Evolutionary conservation across 2,888 invertebrate species (phyloP).

Genomic region (Mamestra brassicae): DNA sequence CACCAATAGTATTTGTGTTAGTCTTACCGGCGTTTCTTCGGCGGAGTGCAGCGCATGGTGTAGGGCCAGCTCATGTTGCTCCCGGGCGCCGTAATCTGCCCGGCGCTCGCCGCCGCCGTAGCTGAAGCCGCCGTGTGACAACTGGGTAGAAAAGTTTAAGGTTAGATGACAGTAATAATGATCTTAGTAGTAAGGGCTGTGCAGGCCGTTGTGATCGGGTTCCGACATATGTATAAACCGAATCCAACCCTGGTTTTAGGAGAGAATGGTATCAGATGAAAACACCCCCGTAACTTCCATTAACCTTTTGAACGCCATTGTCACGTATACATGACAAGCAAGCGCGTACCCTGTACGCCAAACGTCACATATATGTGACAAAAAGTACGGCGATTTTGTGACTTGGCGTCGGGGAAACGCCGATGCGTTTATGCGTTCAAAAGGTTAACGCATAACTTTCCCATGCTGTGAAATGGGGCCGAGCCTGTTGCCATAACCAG

Average conservation of each 20-base stretch:
- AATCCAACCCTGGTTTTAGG: not conserved
- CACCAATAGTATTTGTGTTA: too few relatives aligned
- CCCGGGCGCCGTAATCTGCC: slow-evolving; percentile 91
- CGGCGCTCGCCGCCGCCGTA: slow-evolving; percentile 91
- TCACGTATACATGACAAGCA: too few relatives aligned
- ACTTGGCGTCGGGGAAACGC: too few relatives aligned
- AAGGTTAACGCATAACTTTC: not conserved
- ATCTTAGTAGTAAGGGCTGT: not conserved
- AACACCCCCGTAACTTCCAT: too few relatives aligned
- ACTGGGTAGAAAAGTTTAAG: slow-evolving; percentile 72
- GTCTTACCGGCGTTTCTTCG: slow-evolving; percentile 90
- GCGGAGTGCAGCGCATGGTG: slow-evolving; percentile 96
- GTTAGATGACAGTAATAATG: not conserved
- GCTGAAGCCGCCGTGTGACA: slow-evolving; percentile 92
- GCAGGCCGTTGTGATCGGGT: too few relatives aligned
- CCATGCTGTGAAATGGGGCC: not conserved
- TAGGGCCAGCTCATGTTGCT: slow-evolving; percentile 94
- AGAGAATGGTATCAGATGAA: not conserved
- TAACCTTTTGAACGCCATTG: too few relatives aligned
- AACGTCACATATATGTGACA: too few relatives aligned
- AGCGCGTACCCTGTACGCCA: too few relatives aligned
- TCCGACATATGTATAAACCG: too few relatives aligned
- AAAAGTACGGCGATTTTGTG: too few relatives aligned
- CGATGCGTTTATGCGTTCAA: too few relatives aligned
- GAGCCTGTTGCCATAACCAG: too few relatives aligned